Percentiles rank a stretch among this genome's conserved stretches.
Conservation (phyloP, 2,888 invertebrate species). For the Ichneumoninae sp. region DNA sequence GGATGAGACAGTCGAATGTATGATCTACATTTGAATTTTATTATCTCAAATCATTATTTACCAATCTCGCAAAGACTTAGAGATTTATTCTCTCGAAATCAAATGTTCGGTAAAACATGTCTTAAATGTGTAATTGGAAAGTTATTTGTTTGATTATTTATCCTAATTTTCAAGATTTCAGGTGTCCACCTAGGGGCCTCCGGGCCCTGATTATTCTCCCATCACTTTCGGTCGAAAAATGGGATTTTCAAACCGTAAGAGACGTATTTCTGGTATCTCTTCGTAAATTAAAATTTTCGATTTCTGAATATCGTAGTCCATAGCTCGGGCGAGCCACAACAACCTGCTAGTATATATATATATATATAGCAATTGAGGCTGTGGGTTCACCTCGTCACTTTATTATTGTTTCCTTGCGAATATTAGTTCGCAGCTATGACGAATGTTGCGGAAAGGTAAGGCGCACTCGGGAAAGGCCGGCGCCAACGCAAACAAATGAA, state of each 20-base stretch:
- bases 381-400: slow-evolving; percentile 47
- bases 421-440: slow-evolving; percentile 64
- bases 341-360: background rate
- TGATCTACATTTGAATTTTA: background rate
- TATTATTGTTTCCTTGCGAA: slow-evolving; percentile 64
- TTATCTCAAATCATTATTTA: background rate
- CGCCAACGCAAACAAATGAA: slow-evolving; percentile 64
- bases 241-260: too few species aligned
- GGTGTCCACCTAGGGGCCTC: too few species aligned
- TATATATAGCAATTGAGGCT: slow-evolving; percentile 28
- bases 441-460: slow-evolving; percentile 37
- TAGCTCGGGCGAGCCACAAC: too few species aligned
- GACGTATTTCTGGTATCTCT: too few species aligned
- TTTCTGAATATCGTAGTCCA: too few species aligned
- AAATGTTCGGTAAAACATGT: background rate
- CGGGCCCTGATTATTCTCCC: too few species aligned
- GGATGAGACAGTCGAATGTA: background rate
- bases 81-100: slow-evolving; percentile 13
- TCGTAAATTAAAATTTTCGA: too few species aligned
- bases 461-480: background rate
- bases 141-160: too few species aligned
- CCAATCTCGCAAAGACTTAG: background rate
- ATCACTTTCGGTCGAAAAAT: too few species aligned
- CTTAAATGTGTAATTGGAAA: too few species aligned
- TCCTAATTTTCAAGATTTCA: too few species aligned